Evolutionary conservation across 2,797 vertebrate species (phyloP), one percentile per base, ranked within the genome.

Genomic region (Eurystomus glaucurus): DNA sequence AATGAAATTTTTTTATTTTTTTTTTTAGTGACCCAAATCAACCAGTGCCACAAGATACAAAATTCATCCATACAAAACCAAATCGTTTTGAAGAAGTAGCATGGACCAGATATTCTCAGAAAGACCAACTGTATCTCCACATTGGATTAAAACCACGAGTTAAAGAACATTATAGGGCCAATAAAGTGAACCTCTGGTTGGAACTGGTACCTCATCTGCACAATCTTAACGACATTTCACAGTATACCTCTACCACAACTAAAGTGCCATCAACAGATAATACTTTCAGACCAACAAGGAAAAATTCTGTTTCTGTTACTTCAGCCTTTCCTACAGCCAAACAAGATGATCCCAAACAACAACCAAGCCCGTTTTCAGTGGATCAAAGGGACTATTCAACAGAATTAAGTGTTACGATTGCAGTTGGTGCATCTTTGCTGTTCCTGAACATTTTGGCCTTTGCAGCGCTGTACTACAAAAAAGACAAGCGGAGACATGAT

Each of bases 1-100:
- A 43, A 43, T 43, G 41, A 37, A 37, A 35, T 35, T 33, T 46
- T 46, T 88, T 57, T 15, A 87, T 85, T 93, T 75, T 77, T 94
- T 85, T 86, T 70, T 85, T 79, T 96, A 99, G 99, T 90, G 99
- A 99, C 97, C 99, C 99, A 87, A 99, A 99, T 98, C 99, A 99
- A 97, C 99, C 99, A 26, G 99, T 99, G 71, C 99, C 99, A 33
- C 99, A 99, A 98, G 99, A 99, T 91, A 99, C 99, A 81, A 99
- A 99, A 98, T 99, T 99, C 96, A 99, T 99, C 93, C 99, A 99
- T 95, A 99, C 99, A 31, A 99, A 99, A 97, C 99, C 99, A 66
- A 99, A 99, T 95, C 99, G 99, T 81, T 99, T 99, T 97, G 99
- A 99, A 96, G 99, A 99, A 97, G 99, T 99, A 96, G 99, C 99